phyloP scores from a whole-genome alignment of 2,797 vertebrate species.

The Syngnathus acus region DNA sequence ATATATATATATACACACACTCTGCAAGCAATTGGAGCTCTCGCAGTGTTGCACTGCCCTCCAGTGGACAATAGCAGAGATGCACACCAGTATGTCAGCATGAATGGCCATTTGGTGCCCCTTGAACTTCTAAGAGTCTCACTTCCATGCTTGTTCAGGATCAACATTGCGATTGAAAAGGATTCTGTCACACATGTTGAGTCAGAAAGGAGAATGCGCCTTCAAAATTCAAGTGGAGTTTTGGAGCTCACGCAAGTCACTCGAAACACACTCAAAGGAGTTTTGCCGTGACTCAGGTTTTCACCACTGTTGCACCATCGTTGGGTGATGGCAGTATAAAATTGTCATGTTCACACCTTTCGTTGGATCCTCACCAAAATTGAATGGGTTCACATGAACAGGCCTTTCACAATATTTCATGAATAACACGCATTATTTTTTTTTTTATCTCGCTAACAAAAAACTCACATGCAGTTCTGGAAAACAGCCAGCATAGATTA shows the following conservation, averaged over 20 bases:
- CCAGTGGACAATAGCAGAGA: constrained; percentile 48
- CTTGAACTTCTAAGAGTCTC: constrained; percentile 35
- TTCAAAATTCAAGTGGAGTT: constrained; percentile 21
- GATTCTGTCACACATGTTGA: constrained; percentile 30
- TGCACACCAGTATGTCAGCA: neutral
- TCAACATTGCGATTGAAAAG: constrained; percentile 45
- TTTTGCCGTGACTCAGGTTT: neutral
- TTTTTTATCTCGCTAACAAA: too few species aligned
- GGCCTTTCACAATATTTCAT: neutral
- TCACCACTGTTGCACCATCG: constrained; percentile 3
- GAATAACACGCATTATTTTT: too few species aligned
- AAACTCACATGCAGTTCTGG: too few species aligned
- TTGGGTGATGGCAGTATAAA: neutral
- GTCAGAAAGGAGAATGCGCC: constrained; percentile 22
- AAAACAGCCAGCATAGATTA: too few species aligned
- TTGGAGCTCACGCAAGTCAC: constrained; percentile 2
- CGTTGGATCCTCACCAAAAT: neutral
- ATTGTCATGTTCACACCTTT: neutral
- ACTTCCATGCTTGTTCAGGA: constrained; percentile 33
- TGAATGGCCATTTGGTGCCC: constrained; percentile 5
- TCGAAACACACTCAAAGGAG: neutral
- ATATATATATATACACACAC: too few species aligned
- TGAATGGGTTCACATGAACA: too few species aligned
- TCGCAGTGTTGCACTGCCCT: constrained; percentile 58
- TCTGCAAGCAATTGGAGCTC: neutral